phyloP scores from a whole-genome alignment of 2,113 vertebrate species.

The Barnardius zonarius region DNA sequence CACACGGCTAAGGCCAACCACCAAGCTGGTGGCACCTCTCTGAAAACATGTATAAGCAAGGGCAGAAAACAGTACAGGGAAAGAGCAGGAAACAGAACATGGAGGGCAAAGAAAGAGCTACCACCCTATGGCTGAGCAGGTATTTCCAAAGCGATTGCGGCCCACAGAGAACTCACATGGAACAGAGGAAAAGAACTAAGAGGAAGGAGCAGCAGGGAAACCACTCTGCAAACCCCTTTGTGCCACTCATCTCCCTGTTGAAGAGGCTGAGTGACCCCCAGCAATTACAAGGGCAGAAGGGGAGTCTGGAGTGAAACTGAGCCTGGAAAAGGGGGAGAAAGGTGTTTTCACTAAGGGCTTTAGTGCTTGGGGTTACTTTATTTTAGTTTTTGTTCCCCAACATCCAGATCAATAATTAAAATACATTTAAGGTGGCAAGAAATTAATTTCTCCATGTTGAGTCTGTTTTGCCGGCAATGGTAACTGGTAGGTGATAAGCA shows the following conservation, averaged over 20 bases:
- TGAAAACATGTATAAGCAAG: neutral
- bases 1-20: neutral
- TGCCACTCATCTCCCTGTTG: neutral
- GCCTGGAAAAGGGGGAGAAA: neutral
- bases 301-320: neutral
- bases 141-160: neutral
- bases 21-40: neutral
- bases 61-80: neutral
- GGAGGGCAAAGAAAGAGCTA: neutral
- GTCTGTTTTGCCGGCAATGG: neutral
- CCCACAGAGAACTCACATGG: neutral
- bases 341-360: neutral
- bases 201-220: neutral
- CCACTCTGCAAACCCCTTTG: neutral
- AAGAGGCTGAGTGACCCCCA: neutral
- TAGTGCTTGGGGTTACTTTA: neutral
- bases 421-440: neutral
- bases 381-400: neutral
- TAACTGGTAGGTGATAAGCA: neutral
- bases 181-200: neutral
- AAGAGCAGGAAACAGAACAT: neutral
- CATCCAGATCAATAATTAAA: neutral
- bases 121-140: neutral
- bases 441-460: neutral
- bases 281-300: neutral